These are phyloP conservation scores for Dreissena rostriformis DNA, from an alignment of 1,140 invertebrate genomes.

Conservation along the genomic window DNA sequence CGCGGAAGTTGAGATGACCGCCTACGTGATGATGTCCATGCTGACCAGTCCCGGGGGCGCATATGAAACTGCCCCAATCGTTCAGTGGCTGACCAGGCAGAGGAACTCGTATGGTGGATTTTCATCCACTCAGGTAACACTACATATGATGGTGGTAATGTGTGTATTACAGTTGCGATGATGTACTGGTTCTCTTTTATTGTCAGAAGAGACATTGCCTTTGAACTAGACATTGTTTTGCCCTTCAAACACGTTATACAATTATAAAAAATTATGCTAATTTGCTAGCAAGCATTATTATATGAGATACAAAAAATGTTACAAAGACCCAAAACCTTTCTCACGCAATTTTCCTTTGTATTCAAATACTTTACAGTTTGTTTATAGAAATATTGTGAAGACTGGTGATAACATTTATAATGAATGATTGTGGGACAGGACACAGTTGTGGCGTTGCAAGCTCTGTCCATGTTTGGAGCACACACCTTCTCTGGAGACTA, in stretches of 20 bases:
- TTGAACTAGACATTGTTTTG: too few species aligned
- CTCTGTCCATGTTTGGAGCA: slow-evolving; percentile 78
- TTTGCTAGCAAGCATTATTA: background rate
- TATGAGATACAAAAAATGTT: background rate
- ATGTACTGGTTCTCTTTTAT: too few species aligned
- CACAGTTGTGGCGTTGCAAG: slow-evolving; percentile 82
- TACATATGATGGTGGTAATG: background rate
- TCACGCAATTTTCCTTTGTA: background rate
- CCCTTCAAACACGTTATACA: background rate
- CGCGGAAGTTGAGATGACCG: slow-evolving; percentile 93
- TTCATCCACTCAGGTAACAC: slow-evolving; percentile 85
- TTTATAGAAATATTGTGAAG: background rate
- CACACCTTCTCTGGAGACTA: slow-evolving; percentile 60
- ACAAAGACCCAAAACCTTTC: background rate
- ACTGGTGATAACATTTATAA: background rate
- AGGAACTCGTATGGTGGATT: slow-evolving; percentile 91
- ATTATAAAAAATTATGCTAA: background rate
- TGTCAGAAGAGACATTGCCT: too few species aligned
- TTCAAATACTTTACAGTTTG: background rate
- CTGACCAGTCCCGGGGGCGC: slow-evolving; percentile 75
- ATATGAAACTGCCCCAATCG: slow-evolving; percentile 86
- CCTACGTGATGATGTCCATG: slow-evolving; percentile 88
- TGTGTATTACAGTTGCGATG: too few species aligned
- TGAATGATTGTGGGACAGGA: slow-evolving; percentile 71
- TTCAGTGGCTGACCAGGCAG: slow-evolving; percentile 92